Base-by-base conservation (phyloP, 2,888 invertebrate genomes). In the Xylophagus ater region DNA sequence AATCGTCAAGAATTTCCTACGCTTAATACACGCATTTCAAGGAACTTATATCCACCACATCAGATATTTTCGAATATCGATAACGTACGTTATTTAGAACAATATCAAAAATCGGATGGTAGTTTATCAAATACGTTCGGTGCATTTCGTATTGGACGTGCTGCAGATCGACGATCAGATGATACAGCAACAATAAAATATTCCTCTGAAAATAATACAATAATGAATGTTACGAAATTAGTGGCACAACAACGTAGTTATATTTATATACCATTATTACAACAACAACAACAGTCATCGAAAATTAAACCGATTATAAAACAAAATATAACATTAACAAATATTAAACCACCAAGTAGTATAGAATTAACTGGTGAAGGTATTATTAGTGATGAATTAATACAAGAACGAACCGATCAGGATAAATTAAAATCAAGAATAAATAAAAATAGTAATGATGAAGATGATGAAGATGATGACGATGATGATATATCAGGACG, bases 41-140 rank as follows among this genome's bases (percentile, higher is more conserved):
- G 62, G 4, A 65, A 65, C 47, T 53, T 65, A n/a, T 63, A 59
- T 42, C 60, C 62, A 4, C 65, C 65, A 3, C 57, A 58, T 41
- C 54, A 65, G 47, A 49, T 55, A 7, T 65, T 65, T 39, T 58
- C 58, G 4, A 60, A 57, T 45, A 49, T 56, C 4, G 64, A 65
- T 41, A 58, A 61, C 32, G 49, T 60, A 34, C 55, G 57, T 30
- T 62, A 57, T 39, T 53, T 56, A 20, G 57, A 61, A 42, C 52
- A 58, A 47, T 53, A 55, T 2, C 54, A 53, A 41, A 53, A 58
- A 32, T 47, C 49, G n/a, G 59, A 61, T 42, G 63, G 61, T 37
- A 56, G 51, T n/a, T 37, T 59, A 2, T 55, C 57, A 21, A 59
- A 58, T 33, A 56, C 59, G 10, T 60, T 64, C 44, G 62, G 62